Percentiles rank a stretch among this genome's conserved stretches.
phyloP scores from a whole-genome alignment of 2,888 invertebrate species.

The Philopedon plagiatum region DNA sequence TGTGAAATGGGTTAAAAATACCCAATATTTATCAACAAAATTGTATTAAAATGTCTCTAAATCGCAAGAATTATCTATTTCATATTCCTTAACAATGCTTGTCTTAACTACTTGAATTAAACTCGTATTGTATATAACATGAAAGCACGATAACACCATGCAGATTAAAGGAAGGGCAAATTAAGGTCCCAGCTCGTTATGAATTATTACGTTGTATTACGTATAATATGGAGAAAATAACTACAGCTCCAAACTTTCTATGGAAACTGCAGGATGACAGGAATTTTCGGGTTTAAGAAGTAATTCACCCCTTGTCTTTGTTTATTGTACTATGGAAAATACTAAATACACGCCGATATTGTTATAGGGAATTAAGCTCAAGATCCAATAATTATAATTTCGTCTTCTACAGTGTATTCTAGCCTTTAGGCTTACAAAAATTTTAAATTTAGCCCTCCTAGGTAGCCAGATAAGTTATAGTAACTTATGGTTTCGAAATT shows the following conservation, averaged over 20 bases:
- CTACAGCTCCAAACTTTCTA: neutral
- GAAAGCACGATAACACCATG: neutral
- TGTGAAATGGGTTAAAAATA: no score
- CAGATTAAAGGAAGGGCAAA: constrained; percentile 1
- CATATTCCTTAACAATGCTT: neutral
- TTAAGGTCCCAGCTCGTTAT: neutral
- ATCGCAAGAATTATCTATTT: no score
- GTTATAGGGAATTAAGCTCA: neutral
- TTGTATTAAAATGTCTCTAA: no score
- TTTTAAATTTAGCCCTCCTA: no score
- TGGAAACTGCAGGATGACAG: neutral
- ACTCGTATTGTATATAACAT: neutral
- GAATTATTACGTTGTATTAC: neutral
- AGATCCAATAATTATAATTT: neutral
- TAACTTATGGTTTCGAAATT: no score
- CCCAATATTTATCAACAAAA: no score
- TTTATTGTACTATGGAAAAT: constrained; percentile 2
- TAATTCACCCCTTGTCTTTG: constrained; percentile 6
- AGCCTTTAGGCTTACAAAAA: no score
- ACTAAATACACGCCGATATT: neutral
- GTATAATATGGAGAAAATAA: constrained; percentile 5
- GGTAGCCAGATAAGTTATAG: no score
- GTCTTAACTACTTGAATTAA: neutral
- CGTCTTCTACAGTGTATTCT: no score
- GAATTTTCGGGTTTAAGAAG: constrained; percentile 1